These are phyloP conservation scores for Globicephala melas DNA, from an alignment of 2,113 vertebrate species.

Conservation along the genomic window DNA sequence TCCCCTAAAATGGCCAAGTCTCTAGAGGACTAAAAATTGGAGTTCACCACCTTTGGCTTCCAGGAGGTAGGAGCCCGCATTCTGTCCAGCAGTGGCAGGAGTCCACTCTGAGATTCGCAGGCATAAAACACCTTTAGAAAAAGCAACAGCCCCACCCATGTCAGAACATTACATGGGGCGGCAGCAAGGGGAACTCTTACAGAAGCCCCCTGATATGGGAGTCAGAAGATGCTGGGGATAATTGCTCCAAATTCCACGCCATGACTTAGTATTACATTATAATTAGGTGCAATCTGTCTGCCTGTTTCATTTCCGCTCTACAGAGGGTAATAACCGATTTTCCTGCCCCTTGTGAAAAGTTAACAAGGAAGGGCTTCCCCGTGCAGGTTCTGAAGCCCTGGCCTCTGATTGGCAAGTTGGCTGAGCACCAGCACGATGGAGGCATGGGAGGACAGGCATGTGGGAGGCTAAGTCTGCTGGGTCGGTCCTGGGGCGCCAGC, in stretches of 20 bases:
- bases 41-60: not conserved
- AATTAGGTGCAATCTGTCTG: conserved; percentile 65
- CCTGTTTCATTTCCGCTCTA: conserved; percentile 58
- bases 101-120: accelerated
- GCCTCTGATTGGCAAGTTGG: not conserved
- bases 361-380: conserved; percentile 46
- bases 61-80: not conserved
- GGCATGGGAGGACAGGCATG: not conserved
- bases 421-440: accelerated
- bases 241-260: conserved; percentile 2
- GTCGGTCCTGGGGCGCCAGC: not conserved
- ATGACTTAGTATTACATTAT: conserved; percentile 36
- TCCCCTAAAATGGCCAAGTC: not conserved
- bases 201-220: not conserved
- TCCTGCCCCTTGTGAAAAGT: conserved; percentile 58
- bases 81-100: not conserved
- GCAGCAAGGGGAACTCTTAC: not conserved
- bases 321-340: conserved; percentile 52
- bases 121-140: not conserved
- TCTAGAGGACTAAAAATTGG: not conserved
- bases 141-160: not conserved
- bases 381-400: not conserved
- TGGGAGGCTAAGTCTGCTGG: not conserved
- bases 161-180: not conserved
- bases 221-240: not conserved